Evolutionary conservation across 1,140 invertebrate species (phyloP).

Genomic region (Drosophila bocki): DNA sequence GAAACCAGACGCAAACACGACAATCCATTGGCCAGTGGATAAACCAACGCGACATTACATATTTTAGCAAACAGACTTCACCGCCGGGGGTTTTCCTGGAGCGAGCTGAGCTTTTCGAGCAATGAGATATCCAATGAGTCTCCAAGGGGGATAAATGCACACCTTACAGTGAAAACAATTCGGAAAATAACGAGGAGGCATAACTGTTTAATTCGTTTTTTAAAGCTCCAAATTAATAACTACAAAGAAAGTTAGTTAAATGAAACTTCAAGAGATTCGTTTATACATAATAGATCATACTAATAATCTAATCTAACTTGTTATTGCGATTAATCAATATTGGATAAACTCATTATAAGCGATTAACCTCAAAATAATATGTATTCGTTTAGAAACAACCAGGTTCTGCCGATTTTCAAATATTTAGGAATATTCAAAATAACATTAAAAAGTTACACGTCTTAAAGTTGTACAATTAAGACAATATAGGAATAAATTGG

Average conservation of each 20-base stretch:
- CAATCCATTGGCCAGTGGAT: conserved; percentile 66
- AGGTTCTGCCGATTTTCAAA: too few relatives aligned
- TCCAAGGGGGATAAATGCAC: background rate
- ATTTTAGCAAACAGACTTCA: conserved; percentile 72
- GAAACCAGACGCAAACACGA: conserved; percentile 60
- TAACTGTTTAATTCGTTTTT: background rate
- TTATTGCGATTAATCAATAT: too few relatives aligned
- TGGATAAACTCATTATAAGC: too few relatives aligned
- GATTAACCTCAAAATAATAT: too few relatives aligned
- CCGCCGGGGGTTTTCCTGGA: conserved; percentile 25
- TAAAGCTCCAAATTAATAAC: background rate
- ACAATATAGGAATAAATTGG: too few relatives aligned
- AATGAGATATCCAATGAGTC: background rate
- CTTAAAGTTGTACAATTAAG: too few relatives aligned
- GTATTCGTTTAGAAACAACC: too few relatives aligned
- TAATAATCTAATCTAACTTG: too few relatives aligned
- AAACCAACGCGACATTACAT: conserved; percentile 75
- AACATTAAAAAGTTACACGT: too few relatives aligned
- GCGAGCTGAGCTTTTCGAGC: background rate
- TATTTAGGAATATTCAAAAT: too few relatives aligned
- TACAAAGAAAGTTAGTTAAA: background rate
- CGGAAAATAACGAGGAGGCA: background rate
- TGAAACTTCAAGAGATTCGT: background rate
- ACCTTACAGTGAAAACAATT: background rate
- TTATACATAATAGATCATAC: too few relatives aligned